phyloP scores from a whole-genome alignment of 2,113 vertebrate genomes.

The Coptodon rendalli region DNA sequence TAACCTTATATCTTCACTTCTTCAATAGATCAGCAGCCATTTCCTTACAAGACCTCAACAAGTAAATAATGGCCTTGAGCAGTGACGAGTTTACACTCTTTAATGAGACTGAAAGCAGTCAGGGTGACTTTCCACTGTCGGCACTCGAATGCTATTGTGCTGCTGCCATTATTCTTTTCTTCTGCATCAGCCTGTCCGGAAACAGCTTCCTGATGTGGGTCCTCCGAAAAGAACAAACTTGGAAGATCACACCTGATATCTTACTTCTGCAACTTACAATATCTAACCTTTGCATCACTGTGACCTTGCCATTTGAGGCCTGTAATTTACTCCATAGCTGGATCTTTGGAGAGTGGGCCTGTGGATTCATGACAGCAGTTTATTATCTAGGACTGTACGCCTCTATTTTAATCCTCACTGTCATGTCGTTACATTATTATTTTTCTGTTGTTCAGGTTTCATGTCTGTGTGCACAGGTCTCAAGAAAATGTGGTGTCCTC shows the following conservation, averaged over 20 bases:
- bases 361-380: background rate
- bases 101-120: background rate
- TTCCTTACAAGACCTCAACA: background rate
- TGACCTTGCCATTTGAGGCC: slow-evolving; percentile 4
- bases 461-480: background rate
- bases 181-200: slow-evolving; percentile 24
- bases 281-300: slow-evolving; percentile 65
- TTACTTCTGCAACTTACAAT: slow-evolving; percentile 67
- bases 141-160: background rate
- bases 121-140: background rate
- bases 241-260: slow-evolving; percentile 39
- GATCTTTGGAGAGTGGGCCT: background rate
- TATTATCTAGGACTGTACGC: background rate
- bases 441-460: background rate
- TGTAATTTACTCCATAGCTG: background rate
- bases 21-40: background rate
- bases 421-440: background rate
- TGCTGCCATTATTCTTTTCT: slow-evolving; percentile 1
- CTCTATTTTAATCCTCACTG: background rate
- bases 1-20: background rate
- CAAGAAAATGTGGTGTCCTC: background rate
- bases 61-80: background rate
- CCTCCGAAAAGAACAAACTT: slow-evolving; percentile 2
- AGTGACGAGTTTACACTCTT: background rate
- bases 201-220: slow-evolving; percentile 36